Percentiles rank a stretch among this genome's conserved stretches.
Conservation (phyloP, 2,797 vertebrate species). For the Harpagifer antarcticus region DNA sequence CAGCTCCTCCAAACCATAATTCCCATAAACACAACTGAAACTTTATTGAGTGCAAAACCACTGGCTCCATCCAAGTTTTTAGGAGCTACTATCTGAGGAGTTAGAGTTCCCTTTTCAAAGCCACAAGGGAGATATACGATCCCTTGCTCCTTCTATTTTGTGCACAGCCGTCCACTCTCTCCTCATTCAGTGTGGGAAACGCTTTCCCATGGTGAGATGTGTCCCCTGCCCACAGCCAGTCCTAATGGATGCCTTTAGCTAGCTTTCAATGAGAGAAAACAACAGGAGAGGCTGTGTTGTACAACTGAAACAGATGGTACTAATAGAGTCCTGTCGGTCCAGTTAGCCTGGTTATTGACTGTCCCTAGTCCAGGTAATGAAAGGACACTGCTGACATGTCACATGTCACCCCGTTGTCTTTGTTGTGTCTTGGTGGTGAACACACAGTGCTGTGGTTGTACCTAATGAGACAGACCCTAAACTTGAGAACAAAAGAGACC, state of each 20-base stretch:
- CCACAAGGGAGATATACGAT: constrained; percentile 53
- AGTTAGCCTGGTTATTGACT: constrained; percentile 66
- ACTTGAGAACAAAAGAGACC: constrained; percentile 45
- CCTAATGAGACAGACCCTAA: constrained; percentile 76
- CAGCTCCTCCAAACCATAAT: constrained; percentile 75
- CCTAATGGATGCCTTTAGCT: constrained; percentile 75
- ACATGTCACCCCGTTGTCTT: constrained; percentile 60
- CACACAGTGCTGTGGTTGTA: constrained; percentile 50
- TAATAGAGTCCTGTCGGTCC: constrained; percentile 78
- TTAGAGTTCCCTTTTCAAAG: constrained; percentile 70
- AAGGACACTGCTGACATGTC: constrained; percentile 69
- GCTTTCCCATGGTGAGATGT: constrained; percentile 74
- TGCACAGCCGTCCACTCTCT: constrained; percentile 48
- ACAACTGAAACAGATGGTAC: constrained; percentile 84
- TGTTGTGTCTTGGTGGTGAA: constrained; percentile 48
- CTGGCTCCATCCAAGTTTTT: constrained; percentile 73
- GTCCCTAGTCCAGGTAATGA: constrained; percentile 72
- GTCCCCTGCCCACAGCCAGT: constrained; percentile 58
- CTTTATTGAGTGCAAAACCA: constrained; percentile 83
- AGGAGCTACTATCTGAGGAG: constrained; percentile 65
- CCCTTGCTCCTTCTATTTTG: constrained; percentile 44
- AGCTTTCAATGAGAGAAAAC: constrained; percentile 74
- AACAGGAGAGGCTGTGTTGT: constrained; percentile 72
- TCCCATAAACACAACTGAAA: constrained; percentile 75
- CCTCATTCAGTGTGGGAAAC: constrained; percentile 63